Evolutionary conservation across 2,888 invertebrate species (phyloP), one percentile per base, ranked within the genome.

Genomic region (Amaurobius ferox): DNA sequence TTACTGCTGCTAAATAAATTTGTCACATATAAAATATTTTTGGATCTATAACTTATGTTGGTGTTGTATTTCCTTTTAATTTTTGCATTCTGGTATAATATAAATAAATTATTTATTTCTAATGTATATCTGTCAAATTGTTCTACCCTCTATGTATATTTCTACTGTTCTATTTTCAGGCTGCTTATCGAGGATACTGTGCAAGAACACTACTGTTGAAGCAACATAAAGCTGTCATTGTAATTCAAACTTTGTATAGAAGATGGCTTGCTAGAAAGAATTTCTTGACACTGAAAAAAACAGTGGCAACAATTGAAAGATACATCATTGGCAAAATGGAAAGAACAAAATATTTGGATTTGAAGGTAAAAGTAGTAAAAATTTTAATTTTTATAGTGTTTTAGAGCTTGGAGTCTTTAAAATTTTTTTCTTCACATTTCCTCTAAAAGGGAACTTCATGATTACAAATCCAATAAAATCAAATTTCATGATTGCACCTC

Each of bases 81-180:
- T 70, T 26, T 48, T 48, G 29, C 23, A 13, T 62, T 62, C n/a
- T n/a, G n/a, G n/a, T n/a, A 28, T 62, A 62, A 62, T 16, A 11
- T 6, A 26, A 62, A 28, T 11, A 7, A 35, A 35, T 35, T 35
- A 23, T 23, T n/a, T n/a, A n/a, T n/a, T n/a, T n/a, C n/a, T n/a
- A n/a, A n/a, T n/a, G n/a, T n/a, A n/a, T n/a, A n/a, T n/a, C n/a
- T n/a, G n/a, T n/a, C n/a, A n/a, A n/a, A n/a, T n/a, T n/a, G n/a
- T n/a, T n/a, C n/a, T n/a, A n/a, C n/a, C n/a, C n/a, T n/a, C n/a
- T n/a, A n/a, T n/a, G n/a, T n/a, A n/a, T n/a, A 35, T 61, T 48
- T 44, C 67, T 48, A n/a, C 29, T 13, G 30, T 44, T 48, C 30
- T 39, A 19, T 67, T 86, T 89, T n/a, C 89, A 90, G 87, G 79